Conservation (phyloP, 2,113 vertebrate genomes). For the Nyctereutes procyonoides region DNA sequence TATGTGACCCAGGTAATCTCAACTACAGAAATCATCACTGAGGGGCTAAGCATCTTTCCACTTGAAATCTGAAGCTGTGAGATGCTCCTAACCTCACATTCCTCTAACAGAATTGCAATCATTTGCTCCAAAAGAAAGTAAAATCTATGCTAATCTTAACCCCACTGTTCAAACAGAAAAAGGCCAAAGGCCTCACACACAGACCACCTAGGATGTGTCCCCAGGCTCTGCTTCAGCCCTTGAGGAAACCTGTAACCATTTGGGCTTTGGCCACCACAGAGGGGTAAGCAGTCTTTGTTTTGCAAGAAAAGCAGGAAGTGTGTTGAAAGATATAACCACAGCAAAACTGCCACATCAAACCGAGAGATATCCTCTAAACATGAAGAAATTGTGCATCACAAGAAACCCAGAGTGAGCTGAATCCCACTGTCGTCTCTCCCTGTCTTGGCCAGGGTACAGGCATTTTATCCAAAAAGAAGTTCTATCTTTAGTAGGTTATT, state of each 20-base stretch:
- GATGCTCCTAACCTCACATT: background rate
- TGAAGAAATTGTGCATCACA: fast-evolving
- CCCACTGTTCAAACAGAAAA: background rate
- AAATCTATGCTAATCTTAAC: background rate
- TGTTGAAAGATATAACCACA: constrained; percentile 57
- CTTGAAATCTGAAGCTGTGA: background rate
- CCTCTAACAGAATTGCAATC: background rate
- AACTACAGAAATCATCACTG: background rate
- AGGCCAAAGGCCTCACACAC: background rate
- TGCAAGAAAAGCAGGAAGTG: constrained; percentile 59
- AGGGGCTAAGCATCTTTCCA: background rate
- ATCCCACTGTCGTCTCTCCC: too few species aligned
- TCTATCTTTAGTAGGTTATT: background rate
- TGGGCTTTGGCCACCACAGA: background rate
- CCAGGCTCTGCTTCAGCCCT: background rate
- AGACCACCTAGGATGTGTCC: background rate
- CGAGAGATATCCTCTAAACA: background rate
- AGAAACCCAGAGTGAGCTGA: background rate
- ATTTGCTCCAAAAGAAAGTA: background rate
- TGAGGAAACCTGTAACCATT: background rate
- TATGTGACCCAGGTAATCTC: background rate
- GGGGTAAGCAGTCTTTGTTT: background rate
- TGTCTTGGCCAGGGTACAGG: background rate
- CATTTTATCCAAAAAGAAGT: background rate
- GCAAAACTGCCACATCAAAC: constrained; percentile 51